phyloP scores from a whole-genome alignment of 2,797 vertebrate genomes.

The Sebastes taczanowskii region DNA sequence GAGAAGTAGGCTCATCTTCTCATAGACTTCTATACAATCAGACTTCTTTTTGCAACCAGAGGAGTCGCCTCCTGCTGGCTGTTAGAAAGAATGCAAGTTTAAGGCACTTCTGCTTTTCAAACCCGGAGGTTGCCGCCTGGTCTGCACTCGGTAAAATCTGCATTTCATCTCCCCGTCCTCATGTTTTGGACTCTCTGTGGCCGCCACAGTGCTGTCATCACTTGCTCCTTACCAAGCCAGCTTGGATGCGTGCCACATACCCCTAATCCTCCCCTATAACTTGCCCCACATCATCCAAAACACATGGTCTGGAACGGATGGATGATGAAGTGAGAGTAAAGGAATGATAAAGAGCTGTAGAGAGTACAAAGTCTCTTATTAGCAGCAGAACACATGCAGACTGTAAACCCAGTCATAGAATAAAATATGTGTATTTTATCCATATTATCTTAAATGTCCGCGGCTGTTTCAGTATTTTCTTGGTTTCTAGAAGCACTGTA shows the following conservation, averaged over 20 bases:
- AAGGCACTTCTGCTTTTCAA: accelerated
- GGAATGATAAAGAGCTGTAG: conserved; percentile 44
- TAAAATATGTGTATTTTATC: not conserved
- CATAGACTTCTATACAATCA: too few relatives aligned
- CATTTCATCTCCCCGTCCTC: not conserved
- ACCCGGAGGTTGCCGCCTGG: too few relatives aligned
- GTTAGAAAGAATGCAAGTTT: accelerated
- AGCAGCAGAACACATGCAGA: conserved; percentile 18
- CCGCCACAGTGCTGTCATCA: conserved; percentile 41
- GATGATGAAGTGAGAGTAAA: conserved; percentile 51
- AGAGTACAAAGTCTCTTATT: not conserved
- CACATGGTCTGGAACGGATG: conserved; percentile 29
- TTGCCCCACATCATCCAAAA: conserved; percentile 26
- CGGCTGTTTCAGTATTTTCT: not conserved
- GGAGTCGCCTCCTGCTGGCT: too few relatives aligned
- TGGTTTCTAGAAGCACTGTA: not conserved
- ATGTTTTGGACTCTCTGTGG: conserved; percentile 5
- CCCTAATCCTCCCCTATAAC: conserved; percentile 2
- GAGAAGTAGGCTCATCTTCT: too few relatives aligned
- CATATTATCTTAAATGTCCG: not conserved
- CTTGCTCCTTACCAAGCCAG: conserved; percentile 30
- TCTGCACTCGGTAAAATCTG: not conserved
- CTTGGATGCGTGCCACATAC: conserved; percentile 36
- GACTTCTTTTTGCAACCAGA: too few relatives aligned
- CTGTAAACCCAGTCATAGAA: not conserved